These are phyloP conservation scores for Felis chaus DNA, from an alignment of 2,113 vertebrate genomes.

Conservation along the genomic window DNA sequence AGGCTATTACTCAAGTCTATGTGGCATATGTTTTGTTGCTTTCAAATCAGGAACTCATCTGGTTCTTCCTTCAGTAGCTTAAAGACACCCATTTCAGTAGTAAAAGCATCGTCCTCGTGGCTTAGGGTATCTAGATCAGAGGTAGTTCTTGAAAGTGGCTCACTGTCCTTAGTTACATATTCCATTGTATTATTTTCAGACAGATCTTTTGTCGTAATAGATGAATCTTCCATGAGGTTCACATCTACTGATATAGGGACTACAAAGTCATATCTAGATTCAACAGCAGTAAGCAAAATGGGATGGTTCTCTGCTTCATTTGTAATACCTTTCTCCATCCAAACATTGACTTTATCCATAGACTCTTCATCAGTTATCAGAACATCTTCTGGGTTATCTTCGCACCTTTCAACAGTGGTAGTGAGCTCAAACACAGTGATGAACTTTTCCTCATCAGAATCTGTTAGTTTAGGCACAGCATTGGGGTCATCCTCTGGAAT, in stretches of 20 bases:
- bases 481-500: not conserved
- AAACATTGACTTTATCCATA: not conserved
- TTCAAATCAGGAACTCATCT: conserved; percentile 68
- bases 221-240: not conserved
- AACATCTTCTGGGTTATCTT: conserved; percentile 39
- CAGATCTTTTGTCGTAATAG: not conserved
- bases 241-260: not conserved
- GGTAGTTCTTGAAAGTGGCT: not conserved
- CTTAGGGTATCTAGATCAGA: not conserved
- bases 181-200: not conserved
- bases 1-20: not conserved
- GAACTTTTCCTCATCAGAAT: conserved; percentile 60
- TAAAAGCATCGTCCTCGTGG: not conserved
- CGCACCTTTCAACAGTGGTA: conserved; percentile 7
- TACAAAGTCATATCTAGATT: conserved; percentile 62
- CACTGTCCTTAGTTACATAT: not conserved
- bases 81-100: conserved; percentile 21
- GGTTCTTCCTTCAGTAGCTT: conserved; percentile 69
- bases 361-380: conserved; percentile 39
- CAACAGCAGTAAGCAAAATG: conserved; percentile 53
- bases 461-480: not conserved
- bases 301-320: conserved; percentile 18
- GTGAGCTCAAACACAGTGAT: conserved; percentile 70
- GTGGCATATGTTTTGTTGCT: not conserved
- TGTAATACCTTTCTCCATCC: not conserved